Evolutionary conservation across 2,797 vertebrate species (phyloP).

Genomic region (Hemibagrus guttatus): DNA sequence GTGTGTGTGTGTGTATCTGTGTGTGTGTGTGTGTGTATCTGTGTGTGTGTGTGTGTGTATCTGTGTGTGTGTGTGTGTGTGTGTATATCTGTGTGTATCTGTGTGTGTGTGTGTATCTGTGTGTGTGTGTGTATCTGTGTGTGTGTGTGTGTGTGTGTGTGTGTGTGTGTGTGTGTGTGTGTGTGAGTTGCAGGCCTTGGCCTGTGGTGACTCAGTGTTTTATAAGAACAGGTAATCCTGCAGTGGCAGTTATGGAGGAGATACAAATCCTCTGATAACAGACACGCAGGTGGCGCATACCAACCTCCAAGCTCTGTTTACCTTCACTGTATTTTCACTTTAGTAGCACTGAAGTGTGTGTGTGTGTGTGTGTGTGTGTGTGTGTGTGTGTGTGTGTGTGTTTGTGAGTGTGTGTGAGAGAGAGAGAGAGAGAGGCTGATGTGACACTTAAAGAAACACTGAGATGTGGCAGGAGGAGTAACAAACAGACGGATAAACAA

Average conservation of each 20-base stretch:
- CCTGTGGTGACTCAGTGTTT: conserved; percentile 73
- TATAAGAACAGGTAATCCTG: conserved; percentile 79
- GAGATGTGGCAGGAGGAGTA: no score
- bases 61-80: no score
- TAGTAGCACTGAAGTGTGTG: background rate
- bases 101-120: conserved; percentile 55
- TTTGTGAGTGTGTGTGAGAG: background rate
- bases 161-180: conserved; percentile 68
- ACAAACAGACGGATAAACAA: no score
- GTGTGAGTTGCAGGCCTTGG: conserved; percentile 73
- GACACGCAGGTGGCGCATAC: conserved; percentile 80
- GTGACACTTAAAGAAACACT: no score
- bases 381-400: background rate
- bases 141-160: background rate
- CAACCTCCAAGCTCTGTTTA: conserved; percentile 54
- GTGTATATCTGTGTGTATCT: background rate
- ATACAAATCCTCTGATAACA: conserved; percentile 80
- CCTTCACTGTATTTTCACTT: conserved; percentile 24
- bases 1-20: no score
- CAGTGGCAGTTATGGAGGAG: conserved; percentile 83
- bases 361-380: conserved; percentile 2
- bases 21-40: no score
- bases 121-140: conserved; percentile 65
- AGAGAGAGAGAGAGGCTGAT: background rate
- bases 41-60: no score